Base-by-base conservation (phyloP, 2,113 vertebrate genomes). In the Piprites chloris region DNA sequence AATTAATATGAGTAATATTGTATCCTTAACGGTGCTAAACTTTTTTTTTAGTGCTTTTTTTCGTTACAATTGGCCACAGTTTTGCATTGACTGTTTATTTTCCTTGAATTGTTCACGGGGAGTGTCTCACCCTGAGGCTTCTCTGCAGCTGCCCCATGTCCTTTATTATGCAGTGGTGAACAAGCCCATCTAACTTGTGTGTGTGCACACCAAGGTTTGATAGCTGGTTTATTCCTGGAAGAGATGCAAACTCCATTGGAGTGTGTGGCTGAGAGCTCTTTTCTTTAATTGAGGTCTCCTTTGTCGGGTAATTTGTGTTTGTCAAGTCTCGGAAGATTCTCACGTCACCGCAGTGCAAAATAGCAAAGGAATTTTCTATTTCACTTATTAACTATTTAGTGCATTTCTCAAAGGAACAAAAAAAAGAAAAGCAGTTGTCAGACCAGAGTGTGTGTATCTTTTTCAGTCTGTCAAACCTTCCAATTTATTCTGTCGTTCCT, bases 91-190 rank as follows among this genome's bases (percentile, higher is more conserved):
- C 23, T 8, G 5, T 61, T 72, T 68, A 20, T 59, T 85, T 83
- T 42, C 59, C 13, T 49, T 58, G 41, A 55, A 8, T 28, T 37
- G 9, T 77, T 80, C 39, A 9, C 4, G 39, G 55, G n/a, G 26
- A 50, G 5, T 6, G 0, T 77, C n/a, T 81, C 33, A 4, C 5
- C 8, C 21, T 2, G 7, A 69, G 66, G 16, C 24, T 14, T 63
- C 1, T 13, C 30, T 61, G 7, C 23, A 49, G 27, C 4, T 67
- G 28, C 5, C 35, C 18, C 0, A 0, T 35, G 18, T 53, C 24
- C 46, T 47, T 56, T 56, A 14, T 28, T 26, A 6, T 27, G 28
- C 30, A 69, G 42, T 27, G 79, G 16, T 62, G 46, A 56, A 21
- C 30, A 55, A 18, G 28, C 53, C 41, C 3, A 1, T 85, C 74